These are phyloP conservation scores for Anthophora plumipes DNA, from an alignment of 2,888 invertebrate species.

Conservation along the genomic window DNA sequence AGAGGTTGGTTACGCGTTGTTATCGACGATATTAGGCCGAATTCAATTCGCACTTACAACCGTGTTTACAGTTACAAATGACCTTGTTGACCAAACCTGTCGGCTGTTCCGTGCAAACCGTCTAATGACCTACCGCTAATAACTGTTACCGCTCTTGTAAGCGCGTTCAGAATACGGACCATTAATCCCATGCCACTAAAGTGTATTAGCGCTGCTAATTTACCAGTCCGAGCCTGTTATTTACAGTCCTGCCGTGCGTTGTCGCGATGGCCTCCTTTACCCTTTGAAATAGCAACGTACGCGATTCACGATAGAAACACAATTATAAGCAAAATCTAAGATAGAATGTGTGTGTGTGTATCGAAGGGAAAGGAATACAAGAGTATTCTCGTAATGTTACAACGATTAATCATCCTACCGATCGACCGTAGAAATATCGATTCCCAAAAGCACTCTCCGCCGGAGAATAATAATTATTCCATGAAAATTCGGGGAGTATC, in stretches of 20 bases:
- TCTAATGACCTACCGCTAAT: conserved; percentile 72
- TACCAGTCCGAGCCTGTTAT: conserved; percentile 62
- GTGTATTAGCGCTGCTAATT: conserved; percentile 69
- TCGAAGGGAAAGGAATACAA: background rate
- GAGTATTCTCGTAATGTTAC: background rate
- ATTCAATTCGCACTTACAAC: conserved; percentile 71
- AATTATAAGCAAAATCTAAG: background rate
- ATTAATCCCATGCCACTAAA: conserved; percentile 69
- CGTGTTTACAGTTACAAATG: conserved; percentile 72
- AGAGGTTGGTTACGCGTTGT: conserved; percentile 18
- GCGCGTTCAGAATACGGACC: conserved; percentile 72
- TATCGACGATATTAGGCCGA: conserved; percentile 63
- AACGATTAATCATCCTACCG: background rate
- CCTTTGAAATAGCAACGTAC: background rate
- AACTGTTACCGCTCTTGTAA: conserved; percentile 73
- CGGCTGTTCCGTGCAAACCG: conserved; percentile 72
- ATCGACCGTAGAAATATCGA: conserved; percentile 7
- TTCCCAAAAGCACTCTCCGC: background rate
- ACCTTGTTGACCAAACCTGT: conserved; percentile 72
- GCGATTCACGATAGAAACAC: background rate
- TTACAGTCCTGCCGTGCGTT: conserved; percentile 45
- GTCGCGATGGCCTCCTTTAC: conserved; percentile 33
- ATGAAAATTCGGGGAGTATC: background rate
- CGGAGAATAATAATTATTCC: conserved; percentile 40
- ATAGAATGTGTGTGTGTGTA: no score